Base-by-base conservation (phyloP, 2,888 invertebrate species). In the Hyalella azteca region DNA sequence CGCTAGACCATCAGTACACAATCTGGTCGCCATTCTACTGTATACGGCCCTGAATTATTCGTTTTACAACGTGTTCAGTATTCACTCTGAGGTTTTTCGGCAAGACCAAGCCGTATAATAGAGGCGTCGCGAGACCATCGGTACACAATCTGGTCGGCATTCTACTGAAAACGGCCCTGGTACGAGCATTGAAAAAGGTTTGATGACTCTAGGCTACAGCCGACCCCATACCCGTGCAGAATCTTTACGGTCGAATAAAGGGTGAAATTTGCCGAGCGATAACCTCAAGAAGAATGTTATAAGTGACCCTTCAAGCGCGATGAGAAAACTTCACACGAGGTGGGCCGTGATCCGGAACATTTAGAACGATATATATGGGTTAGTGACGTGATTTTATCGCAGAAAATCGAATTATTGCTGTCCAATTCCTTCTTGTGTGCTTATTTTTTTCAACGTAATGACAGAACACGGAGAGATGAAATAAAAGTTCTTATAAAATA, bases 21-120 rank as follows among this genome's bases (percentile, higher is more conserved):
- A 54, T 54, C 54, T 54, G 26, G 54, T 54, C 54, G 7, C 54
- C 54, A 26, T 54, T 54, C 26, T 54, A 54, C n/a, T n/a, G n/a
- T n/a, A n/a, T n/a, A n/a, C n/a, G n/a, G n/a, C n/a, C n/a, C n/a
- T n/a, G n/a, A n/a, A n/a, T n/a, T n/a, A n/a, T n/a, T n/a, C n/a
- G n/a, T n/a, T n/a, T n/a, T n/a, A n/a, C n/a, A n/a, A n/a, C n/a
- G n/a, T n/a, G n/a, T n/a, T n/a, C n/a, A n/a, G n/a, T n/a, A n/a
- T n/a, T n/a, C n/a, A n/a, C n/a, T 22, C 54, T 26, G 26, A 22
- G 29, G 54, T 54, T 54, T 3, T 54, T 54, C 54, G n/a, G n/a
- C n/a, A n/a, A n/a, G n/a, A n/a, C n/a, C n/a, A n/a, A n/a, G n/a
- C n/a, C n/a, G n/a, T n/a, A 54, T 54, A 54, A 54, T 54, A 26